Evolutionary conservation across 2,888 invertebrate species (phyloP), one percentile per base, ranked within the genome.

Genomic region (Branchellion lobata): DNA sequence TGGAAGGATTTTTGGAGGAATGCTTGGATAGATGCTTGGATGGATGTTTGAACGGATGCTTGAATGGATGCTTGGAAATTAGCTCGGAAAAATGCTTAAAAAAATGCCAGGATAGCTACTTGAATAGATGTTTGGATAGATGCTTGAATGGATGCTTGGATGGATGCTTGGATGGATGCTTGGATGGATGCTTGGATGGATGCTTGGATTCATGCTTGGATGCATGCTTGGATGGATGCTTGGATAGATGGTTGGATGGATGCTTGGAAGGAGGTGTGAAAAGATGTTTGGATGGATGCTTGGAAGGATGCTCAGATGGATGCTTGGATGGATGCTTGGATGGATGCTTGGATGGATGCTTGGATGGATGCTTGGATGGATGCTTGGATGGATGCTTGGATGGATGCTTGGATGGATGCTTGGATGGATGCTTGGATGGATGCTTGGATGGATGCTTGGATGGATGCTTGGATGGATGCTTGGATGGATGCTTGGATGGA

Each of bases 381-480:
- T 74, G 74, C 2, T 36, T 74, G 74, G 36, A 74, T 74, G 74
- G 8, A 74, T 74, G 74, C n/a, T 36, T 74, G 74, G 36, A 74
- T 74, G 74, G 36, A 74, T 74, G 74, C n/a, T 36, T 74, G 74
- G 8, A 74, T 74, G 74, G 36, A 74, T 74, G 74, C 8, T 36
- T 74, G 74, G 36, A 74, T 74, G 74, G 8, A 74, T 74, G 74
- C n/a, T 36, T 74, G 74, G 36, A 74, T 74, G 74, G 36, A 74
- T 74, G 74, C n/a, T 36, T 74, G 74, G 8, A 74, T 74, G 74
- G 36, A 74, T 74, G 74, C 8, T 36, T 74, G 74, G 36, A 74
- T 74, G 47, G 8, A 74, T 74, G 74, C n/a, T 36, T 74, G 74
- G 36, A 74, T 74, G 74, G 47, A 74, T 74, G 74, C 8, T 5